Evolutionary conservation across 2,113 vertebrate species (phyloP), one percentile per base, ranked within the genome.

Genomic region (Bubo blakistoni): DNA sequence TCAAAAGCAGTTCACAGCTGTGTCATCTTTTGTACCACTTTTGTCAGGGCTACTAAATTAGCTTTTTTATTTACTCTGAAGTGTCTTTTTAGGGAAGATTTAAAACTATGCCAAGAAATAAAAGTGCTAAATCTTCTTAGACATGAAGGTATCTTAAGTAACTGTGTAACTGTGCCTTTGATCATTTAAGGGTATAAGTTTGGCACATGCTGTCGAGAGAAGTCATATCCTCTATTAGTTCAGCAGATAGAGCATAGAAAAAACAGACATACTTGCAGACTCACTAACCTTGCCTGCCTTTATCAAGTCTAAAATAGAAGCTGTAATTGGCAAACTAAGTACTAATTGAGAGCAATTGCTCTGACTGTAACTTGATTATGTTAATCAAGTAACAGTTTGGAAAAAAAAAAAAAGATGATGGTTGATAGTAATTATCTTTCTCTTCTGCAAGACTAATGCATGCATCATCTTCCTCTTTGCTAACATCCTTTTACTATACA

Each of bases 321-420:
- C 49, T 90, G 36, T 57, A 88, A 92, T 15, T 77, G 58, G 44
- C 57, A 95, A 95, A 81, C 38, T n/a, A 51, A 78, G 27, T 14
- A 70, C 27, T 87, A 90, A 94, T 52, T 86, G 82, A 88, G 42
- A 96, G 79, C 51, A 96, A 90, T 3, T 88, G 51, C 32, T 96
- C 76, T 34, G 20, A 55, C 66, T 93, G 38, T 80, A 92, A 90
- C n/a, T 90, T 69, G 29, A 80, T 95, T 88, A 61, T 51, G 32
- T 67, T 86, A 59, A 82, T 92, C 74, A 80, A 80, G 38, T 42
- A 90, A 82, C 66, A 79, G n/a, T 82, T 79, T 8, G 4, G 32
- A 17, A 4, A 9, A 18, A 14, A 26, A 14, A 26, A 34, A 76
- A 24, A 20, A 8, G 4, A 34, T 42, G 2, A 29, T 29, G 16